Evolutionary conservation across 1,140 invertebrate genomes (phyloP).

Genomic region (Zaprionus nigranus): DNA sequence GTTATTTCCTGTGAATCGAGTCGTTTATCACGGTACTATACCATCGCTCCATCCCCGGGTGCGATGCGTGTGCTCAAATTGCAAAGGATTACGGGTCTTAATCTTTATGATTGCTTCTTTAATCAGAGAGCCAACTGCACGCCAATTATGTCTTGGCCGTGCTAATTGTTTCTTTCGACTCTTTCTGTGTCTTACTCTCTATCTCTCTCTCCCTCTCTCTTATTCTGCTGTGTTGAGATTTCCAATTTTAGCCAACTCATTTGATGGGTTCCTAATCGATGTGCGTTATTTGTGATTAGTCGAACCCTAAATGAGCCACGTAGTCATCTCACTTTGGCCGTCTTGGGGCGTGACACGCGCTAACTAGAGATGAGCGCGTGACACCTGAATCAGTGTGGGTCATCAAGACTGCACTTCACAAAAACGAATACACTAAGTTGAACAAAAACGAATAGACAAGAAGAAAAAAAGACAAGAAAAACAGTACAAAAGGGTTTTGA

Average conservation of each 20-base stretch:
- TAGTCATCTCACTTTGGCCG: slow-evolving; percentile 12
- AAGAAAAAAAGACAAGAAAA: too few relatives aligned
- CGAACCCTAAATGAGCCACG: slow-evolving; percentile 66
- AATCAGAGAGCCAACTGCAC: slow-evolving; percentile 78
- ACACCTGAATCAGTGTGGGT: background rate
- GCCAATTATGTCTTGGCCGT: slow-evolving; percentile 73
- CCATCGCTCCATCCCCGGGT: background rate
- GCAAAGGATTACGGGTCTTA: slow-evolving; percentile 80
- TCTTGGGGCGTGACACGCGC: background rate
- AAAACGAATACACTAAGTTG: too few relatives aligned
- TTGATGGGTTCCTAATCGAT: slow-evolving; percentile 58
- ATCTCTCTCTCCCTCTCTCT: background rate
- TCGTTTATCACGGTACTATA: background rate
- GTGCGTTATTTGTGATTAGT: slow-evolving; percentile 73
- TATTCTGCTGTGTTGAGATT: slow-evolving; percentile 18
- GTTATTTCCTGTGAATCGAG: slow-evolving; percentile 30
- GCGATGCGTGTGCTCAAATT: slow-evolving; percentile 68
- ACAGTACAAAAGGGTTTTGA: too few relatives aligned
- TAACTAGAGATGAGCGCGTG: slow-evolving; percentile 7
- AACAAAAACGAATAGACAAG: too few relatives aligned
- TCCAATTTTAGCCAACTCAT: slow-evolving; percentile 31
- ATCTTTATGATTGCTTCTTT: slow-evolving; percentile 81
- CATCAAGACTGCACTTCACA: too few relatives aligned
- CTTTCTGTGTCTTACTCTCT: background rate
- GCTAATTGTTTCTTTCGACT: slow-evolving; percentile 72